These are phyloP conservation scores for Paramacrobiotus metropolitanus DNA, from an alignment of 1,140 invertebrate genomes.

Conservation along the genomic window DNA sequence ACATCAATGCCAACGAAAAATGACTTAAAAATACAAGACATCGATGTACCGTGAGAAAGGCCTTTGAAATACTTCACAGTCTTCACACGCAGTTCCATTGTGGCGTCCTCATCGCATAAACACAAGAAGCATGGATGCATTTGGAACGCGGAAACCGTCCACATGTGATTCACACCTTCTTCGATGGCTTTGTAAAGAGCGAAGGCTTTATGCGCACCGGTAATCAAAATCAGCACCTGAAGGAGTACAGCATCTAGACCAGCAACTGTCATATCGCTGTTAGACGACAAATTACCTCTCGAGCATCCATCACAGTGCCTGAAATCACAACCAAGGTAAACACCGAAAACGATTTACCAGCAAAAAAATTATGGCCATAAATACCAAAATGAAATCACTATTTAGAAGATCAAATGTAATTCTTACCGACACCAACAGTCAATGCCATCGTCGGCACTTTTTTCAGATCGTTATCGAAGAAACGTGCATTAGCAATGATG, in stretches of 20 bases:
- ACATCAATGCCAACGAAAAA: constrained; percentile 2
- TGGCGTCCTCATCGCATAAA: constrained; percentile 93
- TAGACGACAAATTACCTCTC: constrained; percentile 38
- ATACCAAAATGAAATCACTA: neutral
- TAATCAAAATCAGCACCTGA: constrained; percentile 88
- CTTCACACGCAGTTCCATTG: constrained; percentile 80
- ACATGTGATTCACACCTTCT: constrained; percentile 97
- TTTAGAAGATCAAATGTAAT: neutral
- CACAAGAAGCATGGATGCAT: constrained; percentile 72
- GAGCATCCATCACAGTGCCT: constrained; percentile 88
- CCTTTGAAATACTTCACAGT: constrained; percentile 99
- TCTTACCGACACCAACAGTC: constrained; percentile 66
- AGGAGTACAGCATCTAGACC: constrained; percentile 11
- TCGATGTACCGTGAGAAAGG: constrained; percentile 6
- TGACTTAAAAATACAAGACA: constrained; percentile 1
- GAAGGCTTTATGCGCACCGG: constrained; percentile 85
- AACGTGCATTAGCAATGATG: constrained; percentile 81
- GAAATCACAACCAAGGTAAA: neutral
- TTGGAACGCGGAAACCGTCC: constrained; percentile 97
- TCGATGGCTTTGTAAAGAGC: constrained; percentile 90
- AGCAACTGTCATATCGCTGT: neutral
- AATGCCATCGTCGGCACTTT: constrained; percentile 70
- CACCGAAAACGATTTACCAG: neutral
- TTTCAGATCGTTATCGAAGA: constrained; percentile 77
- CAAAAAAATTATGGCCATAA: neutral